Evolutionary conservation across 2,113 vertebrate genomes (phyloP).

Genomic region (Silurus meridionalis): DNA sequence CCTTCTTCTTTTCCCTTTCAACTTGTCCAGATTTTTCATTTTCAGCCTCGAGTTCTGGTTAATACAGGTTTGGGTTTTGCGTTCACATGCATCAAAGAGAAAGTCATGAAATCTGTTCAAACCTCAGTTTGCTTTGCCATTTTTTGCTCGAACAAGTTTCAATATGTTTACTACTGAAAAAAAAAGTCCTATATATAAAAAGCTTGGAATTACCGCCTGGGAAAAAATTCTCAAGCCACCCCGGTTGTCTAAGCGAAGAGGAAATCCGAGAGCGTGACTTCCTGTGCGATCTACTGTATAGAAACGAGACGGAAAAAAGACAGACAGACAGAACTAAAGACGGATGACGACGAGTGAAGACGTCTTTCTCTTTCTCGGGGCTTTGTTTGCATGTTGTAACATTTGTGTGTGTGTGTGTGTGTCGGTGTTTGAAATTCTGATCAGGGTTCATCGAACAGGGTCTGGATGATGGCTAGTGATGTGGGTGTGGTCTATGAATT

Average conservation of each 20-base stretch:
- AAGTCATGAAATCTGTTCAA: not conserved
- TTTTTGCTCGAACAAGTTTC: conserved; percentile 19
- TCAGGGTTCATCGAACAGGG: conserved; percentile 35
- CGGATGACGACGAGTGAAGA: conserved; percentile 26
- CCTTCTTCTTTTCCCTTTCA: not conserved
- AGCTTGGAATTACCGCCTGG: not conserved
- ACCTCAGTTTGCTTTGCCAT: not conserved
- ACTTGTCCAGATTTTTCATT: not conserved
- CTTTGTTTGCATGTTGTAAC: conserved; percentile 48
- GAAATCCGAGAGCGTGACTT: not conserved
- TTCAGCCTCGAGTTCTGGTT: not conserved
- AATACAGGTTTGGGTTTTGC: not conserved
- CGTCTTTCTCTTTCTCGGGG: conserved; percentile 20
- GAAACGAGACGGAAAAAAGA: conserved; percentile 16
- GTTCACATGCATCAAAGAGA: not conserved
- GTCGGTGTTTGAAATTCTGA: conserved; percentile 34
- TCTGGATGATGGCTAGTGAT: not conserved
- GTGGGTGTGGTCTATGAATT: conserved; percentile 5
- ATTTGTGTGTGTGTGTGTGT: conserved; percentile 16
- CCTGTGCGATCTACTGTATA: conserved; percentile 17
- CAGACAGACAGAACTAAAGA: not conserved
- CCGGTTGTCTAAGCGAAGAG: not conserved
- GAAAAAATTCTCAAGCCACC: not conserved
- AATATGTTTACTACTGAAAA: conserved; percentile 15
- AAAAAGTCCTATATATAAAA: not conserved